A percentile compares a stretch with the other conserved stretches of the same genome.
Evolutionary conservation across 2,888 invertebrate genomes (phyloP).

Genomic region (Phalera bucephala): DNA sequence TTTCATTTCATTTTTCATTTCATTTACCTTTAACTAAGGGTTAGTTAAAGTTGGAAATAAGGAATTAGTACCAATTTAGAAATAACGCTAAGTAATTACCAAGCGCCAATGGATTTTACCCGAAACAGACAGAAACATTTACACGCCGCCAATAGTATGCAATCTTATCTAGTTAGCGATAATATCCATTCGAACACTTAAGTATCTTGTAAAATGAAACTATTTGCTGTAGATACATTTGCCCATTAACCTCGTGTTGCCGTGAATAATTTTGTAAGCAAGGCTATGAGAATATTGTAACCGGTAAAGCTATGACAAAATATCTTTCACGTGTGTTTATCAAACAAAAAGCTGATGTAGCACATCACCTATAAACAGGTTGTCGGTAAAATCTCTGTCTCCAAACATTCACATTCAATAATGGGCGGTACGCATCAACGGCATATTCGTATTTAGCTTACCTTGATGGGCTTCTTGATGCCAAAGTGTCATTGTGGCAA

Average conservation of each 20-base stretch:
- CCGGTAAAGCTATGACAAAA: slow-evolving; percentile 31
- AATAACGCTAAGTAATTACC: slow-evolving; percentile 45
- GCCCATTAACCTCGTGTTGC: slow-evolving; percentile 19
- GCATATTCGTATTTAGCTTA: no score
- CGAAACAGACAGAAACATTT: neutral
- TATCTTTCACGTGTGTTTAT: slow-evolving; percentile 51
- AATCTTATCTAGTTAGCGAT: neutral
- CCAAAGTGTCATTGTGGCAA: no score
- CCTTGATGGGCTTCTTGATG: no score
- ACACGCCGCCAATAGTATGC: neutral
- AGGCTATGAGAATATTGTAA: slow-evolving; percentile 20
- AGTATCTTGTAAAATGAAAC: slow-evolving; percentile 33
- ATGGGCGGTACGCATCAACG: no score
- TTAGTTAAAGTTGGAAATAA: no score
- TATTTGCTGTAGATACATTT: slow-evolving; percentile 25
- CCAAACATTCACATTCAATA: slow-evolving; percentile 54
- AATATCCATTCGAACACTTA: slow-evolving; percentile 16
- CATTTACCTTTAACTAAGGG: no score
- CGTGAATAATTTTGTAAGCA: slow-evolving; percentile 22
- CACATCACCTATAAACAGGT: slow-evolving; percentile 47
- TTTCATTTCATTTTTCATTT: no score
- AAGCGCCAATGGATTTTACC: slow-evolving; percentile 28
- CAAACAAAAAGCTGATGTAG: slow-evolving; percentile 50
- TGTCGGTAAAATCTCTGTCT: slow-evolving; percentile 51
- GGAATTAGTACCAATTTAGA: no score